Base-by-base conservation (phyloP, 2,113 vertebrate genomes). In the Lepidothrix coronata region DNA sequence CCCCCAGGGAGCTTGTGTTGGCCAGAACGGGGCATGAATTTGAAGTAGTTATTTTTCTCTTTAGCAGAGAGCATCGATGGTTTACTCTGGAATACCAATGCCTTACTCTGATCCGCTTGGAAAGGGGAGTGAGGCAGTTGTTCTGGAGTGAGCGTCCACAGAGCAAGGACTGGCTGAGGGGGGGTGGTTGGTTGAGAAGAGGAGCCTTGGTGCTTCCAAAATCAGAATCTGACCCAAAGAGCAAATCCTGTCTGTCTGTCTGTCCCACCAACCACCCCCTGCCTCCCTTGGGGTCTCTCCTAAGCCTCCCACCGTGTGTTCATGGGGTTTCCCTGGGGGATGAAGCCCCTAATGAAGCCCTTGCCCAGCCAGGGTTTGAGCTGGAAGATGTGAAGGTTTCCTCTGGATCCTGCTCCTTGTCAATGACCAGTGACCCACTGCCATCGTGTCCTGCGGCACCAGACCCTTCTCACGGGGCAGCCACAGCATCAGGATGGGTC, bases 391-490 rank as follows among this genome's bases (percentile, higher is more conserved):
- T 12, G 48, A 6, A 17, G 33, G 78, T 67, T 72, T 57, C 33
- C 57, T 74, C 22, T 11, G 67, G 66, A 21, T 63, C 22, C 63
- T 84, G 63, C 57, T 55, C 35, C 55, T 57, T 57, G 17, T 49
- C 0, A 0, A 3, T 62, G 62, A 22, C 25, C 70, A 5, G n/a
- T 17, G 49, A 35, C n/a, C n/a, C 5, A 5, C 51, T 2, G 3
- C 54, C 18, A 0, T 0, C 27, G 0, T 0, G 5, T 58, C 67
- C 37, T 12, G 39, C 39, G 19, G 68, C 68, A 25, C 61, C 67
- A 41, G 55, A 31, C 33, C 12, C 49, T 37, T 49, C 68, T 62
- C 85, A 17, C 2, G 14, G 27, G 35, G 80, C 55, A 77, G 71
- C 48, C 49, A 22, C 71, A 76, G 25, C 49, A 20, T 31, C 63